These are phyloP conservation scores for Stichodactyla mertensii DNA, from an alignment of 64 coral and sea anemone species.

Conservation along the genomic window DNA sequence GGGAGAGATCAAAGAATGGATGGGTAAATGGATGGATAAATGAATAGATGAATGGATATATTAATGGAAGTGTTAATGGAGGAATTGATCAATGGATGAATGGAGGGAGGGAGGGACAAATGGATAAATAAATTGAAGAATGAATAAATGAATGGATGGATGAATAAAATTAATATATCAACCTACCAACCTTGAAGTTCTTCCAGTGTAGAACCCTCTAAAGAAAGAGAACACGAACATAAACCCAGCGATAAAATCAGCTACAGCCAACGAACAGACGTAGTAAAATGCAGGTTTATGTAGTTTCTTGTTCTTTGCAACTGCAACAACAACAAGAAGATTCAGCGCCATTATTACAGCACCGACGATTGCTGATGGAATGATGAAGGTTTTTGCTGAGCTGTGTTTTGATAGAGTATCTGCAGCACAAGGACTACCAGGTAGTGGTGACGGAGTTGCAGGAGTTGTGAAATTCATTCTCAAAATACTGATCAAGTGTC, in stretches of 20 bases:
- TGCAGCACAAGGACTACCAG: neutral
- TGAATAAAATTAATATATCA: neutral
- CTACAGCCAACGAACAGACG: neutral
- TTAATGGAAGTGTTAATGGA: too few species aligned
- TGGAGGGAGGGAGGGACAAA: too few species aligned
- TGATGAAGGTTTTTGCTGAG: neutral
- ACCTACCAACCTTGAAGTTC: neutral
- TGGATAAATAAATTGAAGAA: too few species aligned
- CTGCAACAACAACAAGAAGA: conserved; percentile 7
- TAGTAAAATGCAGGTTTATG: conserved; percentile 17
- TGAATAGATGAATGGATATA: neutral
- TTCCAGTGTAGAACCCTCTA: neutral
- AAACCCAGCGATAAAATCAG: neutral
- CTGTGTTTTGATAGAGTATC: neutral
- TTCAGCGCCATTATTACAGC: neutral
- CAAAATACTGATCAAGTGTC: neutral
- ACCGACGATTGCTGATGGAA: neutral
- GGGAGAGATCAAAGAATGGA: neutral
- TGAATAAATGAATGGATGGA: too few species aligned
- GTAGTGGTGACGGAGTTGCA: neutral
- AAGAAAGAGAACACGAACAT: neutral
- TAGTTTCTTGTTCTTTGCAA: conserved; percentile 4
- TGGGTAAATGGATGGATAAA: neutral
- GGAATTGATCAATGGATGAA: too few species aligned
- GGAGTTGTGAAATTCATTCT: neutral